Conservation (phyloP, 1,140 invertebrate species). For the Sinonovacula constricta region DNA sequence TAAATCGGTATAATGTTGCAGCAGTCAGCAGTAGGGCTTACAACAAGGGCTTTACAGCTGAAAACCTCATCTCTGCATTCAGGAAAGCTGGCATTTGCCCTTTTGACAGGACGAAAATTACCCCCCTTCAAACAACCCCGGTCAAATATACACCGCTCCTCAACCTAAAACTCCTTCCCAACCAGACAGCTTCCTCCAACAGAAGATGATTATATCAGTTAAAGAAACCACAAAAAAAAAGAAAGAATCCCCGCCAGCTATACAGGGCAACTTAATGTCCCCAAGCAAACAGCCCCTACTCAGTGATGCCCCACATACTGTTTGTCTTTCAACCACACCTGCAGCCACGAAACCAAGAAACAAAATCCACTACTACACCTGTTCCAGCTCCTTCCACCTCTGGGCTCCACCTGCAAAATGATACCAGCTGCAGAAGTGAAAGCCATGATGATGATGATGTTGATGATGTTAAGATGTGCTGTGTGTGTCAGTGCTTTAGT, state of each 20-base stretch:
- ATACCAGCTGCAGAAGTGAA: background rate
- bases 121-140: background rate
- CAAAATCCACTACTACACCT: background rate
- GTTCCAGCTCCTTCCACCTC: background rate
- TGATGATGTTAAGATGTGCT: background rate
- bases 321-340: background rate
- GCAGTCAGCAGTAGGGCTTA: background rate
- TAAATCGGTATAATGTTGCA: constrained; percentile 6
- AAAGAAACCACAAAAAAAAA: background rate
- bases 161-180: background rate
- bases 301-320: background rate
- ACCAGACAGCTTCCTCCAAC: background rate
- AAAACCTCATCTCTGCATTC: background rate
- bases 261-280: constrained; percentile 18
- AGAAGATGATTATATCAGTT: constrained; percentile 2
- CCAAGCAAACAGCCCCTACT: background rate
- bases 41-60: background rate
- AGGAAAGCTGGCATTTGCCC: constrained; percentile 8
- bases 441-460: background rate
- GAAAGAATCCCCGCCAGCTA: constrained; percentile 1
- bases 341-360: background rate
- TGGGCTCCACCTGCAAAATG: background rate
- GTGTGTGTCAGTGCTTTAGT: background rate
- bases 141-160: background rate
- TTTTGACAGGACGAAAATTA: background rate